Base-by-base conservation (phyloP, 2,888 invertebrate species). In the Elysia crispata region DNA sequence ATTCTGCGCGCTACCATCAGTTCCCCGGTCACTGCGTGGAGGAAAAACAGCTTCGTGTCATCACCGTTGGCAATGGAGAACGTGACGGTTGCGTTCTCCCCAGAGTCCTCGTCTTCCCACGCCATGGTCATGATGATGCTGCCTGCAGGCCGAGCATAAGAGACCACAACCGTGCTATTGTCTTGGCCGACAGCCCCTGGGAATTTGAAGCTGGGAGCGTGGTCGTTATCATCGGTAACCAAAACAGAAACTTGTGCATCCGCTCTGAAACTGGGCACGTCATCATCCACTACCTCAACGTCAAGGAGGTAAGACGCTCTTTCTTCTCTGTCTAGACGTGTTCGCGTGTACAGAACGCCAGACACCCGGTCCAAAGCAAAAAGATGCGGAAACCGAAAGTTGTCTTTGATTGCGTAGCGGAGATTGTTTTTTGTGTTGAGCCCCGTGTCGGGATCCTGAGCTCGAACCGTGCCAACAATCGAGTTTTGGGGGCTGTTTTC, bases 11-110 rank as follows among this genome's bases (percentile, higher is more conserved):
- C 85, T 0, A 90, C 83, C 50, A 85, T 85, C n/a, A 94, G 90
- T 54, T 91, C 91, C 0, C 93, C 93, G 18, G 88, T 87, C 1
- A 87, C 81, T 1, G 88, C 82, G 77, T 93, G 91, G 73, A 94
- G 90, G 72, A 86, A 87, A 86, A 93, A 93, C 72, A 93, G 87
- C 3, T 86, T 86, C 3, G 91, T 89, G 75, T 91, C 92, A 80
- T 93, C 93, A 18, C 93, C 92, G 54, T 81, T 83, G 11, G 85
- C 80, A 54, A 89, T 82, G 33, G 82, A 80, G 79, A 83, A 89
- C 23, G 81, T 82, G 60, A 89, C 76, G 41, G 82, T 76, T 8
- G 89, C 85, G 89, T 89, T 89, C 31, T 84, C 83, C 0, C 86
- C 87, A 0, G 78, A 81, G 82, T 89, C 89, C 8, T 77, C 74